phyloP scores from a whole-genome alignment of 1,140 invertebrate species.

The Trachymyrmex septentrionalis region DNA sequence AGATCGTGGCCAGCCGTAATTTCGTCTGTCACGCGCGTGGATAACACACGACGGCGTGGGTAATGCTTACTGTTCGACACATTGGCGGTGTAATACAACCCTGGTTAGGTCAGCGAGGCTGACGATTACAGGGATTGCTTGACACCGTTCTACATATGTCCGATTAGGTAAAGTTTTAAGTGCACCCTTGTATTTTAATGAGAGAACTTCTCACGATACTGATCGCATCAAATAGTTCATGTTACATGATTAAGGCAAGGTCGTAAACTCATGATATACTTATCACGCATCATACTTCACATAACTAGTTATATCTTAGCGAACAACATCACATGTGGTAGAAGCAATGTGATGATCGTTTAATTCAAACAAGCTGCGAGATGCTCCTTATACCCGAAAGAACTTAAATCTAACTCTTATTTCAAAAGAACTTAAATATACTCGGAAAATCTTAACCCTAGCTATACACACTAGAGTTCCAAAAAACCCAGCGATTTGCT shows the following conservation, averaged over 20 bases:
- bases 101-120: slow-evolving; percentile 32
- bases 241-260: slow-evolving; percentile 52
- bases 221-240: slow-evolving; percentile 49
- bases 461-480: too few relatives aligned
- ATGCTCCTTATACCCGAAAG: not conserved
- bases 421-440: too few relatives aligned
- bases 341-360: not conserved
- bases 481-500: too few relatives aligned
- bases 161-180: slow-evolving; percentile 60
- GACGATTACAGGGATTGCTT: slow-evolving; percentile 43
- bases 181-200: slow-evolving; percentile 45
- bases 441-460: too few relatives aligned
- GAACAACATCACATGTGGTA: slow-evolving; percentile 23
- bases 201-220: slow-evolving; percentile 52
- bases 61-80: slow-evolving; percentile 60
- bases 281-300: slow-evolving; percentile 38
- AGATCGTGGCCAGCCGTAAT: slow-evolving; percentile 61
- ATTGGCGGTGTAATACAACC: slow-evolving; percentile 55
- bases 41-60: slow-evolving; percentile 43
- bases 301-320: slow-evolving; percentile 51
- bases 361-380: not conserved
- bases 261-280: slow-evolving; percentile 28
- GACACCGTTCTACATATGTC: slow-evolving; percentile 35
- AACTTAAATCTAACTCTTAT: not conserved
- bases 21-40: slow-evolving; percentile 61